These are phyloP conservation scores for Alouatta palliata DNA, from an alignment of 2,113 vertebrate genomes.

Conservation along the genomic window DNA sequence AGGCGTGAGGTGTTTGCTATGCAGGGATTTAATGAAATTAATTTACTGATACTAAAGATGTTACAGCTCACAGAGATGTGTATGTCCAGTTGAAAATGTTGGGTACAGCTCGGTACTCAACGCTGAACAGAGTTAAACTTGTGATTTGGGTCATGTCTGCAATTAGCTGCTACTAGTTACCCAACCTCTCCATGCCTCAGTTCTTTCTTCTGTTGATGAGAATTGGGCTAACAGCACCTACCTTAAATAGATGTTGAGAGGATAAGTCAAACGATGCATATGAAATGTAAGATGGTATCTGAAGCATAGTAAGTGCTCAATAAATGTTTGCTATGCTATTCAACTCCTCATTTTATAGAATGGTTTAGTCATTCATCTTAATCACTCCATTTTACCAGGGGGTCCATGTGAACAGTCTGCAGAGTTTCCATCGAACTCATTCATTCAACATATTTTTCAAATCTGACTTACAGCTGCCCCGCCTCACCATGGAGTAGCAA, in stretches of 20 bases:
- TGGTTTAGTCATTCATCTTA: background rate
- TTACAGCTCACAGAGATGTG: background rate
- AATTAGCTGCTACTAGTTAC: background rate
- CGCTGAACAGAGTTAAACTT: too few species aligned
- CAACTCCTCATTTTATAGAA: background rate
- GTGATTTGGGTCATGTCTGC: background rate
- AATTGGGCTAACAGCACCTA: background rate
- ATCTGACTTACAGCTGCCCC: background rate
- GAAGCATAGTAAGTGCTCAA: background rate
- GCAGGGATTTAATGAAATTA: background rate
- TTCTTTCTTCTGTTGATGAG: background rate
- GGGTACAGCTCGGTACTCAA: fast-evolving
- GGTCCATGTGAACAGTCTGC: background rate
- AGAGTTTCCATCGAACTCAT: background rate
- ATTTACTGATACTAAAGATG: background rate
- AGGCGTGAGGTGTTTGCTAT: background rate
- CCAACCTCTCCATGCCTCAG: background rate
- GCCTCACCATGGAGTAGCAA: background rate
- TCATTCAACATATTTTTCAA: background rate
- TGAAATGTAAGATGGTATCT: background rate
- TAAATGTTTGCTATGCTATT: background rate
- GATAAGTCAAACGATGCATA: background rate
- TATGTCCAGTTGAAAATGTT: background rate
- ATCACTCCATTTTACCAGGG: background rate
- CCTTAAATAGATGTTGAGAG: background rate